Base-by-base conservation (phyloP, 2,797 vertebrate species). In the Hypotaenidia okinawae region DNA sequence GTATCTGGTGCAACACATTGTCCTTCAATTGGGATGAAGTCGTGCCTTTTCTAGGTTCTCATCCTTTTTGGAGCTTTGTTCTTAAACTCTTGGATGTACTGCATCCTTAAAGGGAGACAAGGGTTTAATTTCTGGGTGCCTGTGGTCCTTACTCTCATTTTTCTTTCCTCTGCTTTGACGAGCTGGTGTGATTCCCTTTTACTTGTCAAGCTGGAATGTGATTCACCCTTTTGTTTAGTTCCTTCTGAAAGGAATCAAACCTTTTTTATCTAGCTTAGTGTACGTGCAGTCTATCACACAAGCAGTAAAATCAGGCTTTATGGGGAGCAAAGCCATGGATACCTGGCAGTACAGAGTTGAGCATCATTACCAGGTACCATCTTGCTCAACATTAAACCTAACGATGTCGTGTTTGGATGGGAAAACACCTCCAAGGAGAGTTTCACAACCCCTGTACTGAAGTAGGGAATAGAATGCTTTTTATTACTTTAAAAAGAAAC, bases 91-190 rank as follows among this genome's bases (percentile, higher is more conserved):
- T 72, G 86, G 39, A 47, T 61, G 35, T 90, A 19, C 62, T 37
- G 28, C 32, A 10, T 77, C 92, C 88, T 88, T 28, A 6, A 35
- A 66, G 76, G 43, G 43, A 80, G 73, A 49, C 54, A 4, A 67
- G 88, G 82, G 45, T 93, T 85, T 58, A 41, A 89, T 89, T 96
- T 73, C 67, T 59, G 62, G 79, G 27, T 79, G 77, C 90, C 78
- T 86, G 18, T 77, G 58, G 39, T 84, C 66, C 39, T 82, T 33
- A 11, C 24, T 82, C 81, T 93, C 41, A 16, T 69, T 90, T 72
- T 89, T 64, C 39, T 80, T 76, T 33, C 11, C 90, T 35, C 21
- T 89, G 70, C 70, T 73, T 82, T 95, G 83, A 81, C 3, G 16
- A 93, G 66, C 80, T 87, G 86, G 52, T 84, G 63, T 28, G 74